phyloP scores from a whole-genome alignment of 2,113 vertebrate genomes.

The Lanius ludovicianus region DNA sequence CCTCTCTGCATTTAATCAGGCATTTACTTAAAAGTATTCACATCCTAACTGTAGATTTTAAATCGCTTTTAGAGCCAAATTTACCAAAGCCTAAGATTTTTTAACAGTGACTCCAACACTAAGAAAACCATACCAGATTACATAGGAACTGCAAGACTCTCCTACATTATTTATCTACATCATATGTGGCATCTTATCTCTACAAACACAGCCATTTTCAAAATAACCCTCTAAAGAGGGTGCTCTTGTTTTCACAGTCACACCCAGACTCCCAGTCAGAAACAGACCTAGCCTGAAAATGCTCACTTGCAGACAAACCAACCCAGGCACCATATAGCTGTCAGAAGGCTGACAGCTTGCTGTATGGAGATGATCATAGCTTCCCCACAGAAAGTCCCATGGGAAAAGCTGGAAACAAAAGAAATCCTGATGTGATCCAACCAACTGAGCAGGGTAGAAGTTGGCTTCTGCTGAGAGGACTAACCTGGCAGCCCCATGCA shows the following conservation, averaged over 20 bases:
- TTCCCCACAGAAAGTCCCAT: neutral
- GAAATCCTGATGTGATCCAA: neutral
- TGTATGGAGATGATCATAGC: neutral
- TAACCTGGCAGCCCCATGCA: neutral
- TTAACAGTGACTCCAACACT: neutral
- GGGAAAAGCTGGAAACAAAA: neutral
- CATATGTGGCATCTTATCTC: neutral
- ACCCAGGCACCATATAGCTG: slow-evolving; percentile 3
- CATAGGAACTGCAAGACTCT: neutral
- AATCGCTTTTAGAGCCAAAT: neutral
- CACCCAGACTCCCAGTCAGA: neutral
- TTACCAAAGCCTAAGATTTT: neutral
- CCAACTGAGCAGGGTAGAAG: neutral
- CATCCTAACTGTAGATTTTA: neutral
- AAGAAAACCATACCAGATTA: neutral
- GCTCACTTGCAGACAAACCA: neutral
- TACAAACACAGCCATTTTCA: neutral
- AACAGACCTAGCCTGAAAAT: neutral
- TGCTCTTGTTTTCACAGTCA: neutral
- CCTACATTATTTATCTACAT: neutral
- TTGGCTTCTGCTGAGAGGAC: neutral
- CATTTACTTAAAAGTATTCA: slow-evolving; percentile 39
- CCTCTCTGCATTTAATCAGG: slow-evolving; percentile 29
- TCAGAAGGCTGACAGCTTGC: slow-evolving; percentile 33
- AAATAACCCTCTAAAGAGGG: neutral